Evolutionary conservation across 1,140 invertebrate species (phyloP), one percentile per base, ranked within the genome.

Genomic region (Drosophila lacertosa): DNA sequence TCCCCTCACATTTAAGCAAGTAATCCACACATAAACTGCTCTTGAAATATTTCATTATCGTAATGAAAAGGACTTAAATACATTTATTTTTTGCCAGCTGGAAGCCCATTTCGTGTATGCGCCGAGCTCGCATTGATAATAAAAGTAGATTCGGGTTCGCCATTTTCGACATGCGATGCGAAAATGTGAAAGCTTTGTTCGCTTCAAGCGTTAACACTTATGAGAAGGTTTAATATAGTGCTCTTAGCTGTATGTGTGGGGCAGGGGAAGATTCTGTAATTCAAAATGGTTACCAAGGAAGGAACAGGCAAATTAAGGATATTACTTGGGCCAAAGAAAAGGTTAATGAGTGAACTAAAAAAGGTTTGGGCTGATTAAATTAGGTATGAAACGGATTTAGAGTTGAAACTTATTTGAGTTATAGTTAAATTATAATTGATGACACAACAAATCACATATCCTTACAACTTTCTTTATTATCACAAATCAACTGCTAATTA

Each of bases 41-140:
- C 81, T 80, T 77, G 81, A 81, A 77, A 84, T 84, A 84, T 84
- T 84, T 84, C 81, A 84, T 84, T 84, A 84, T 86, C 77, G 81
- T 84, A 81, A 84, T 84, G 81, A 86, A 86, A 77, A 74, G 81
- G 73, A 77, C 81, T 71, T 69, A 74, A 73, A 69, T 77, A 67
- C 67, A 83, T 83, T 77, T 74, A 74, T 77, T 82, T 77, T 64
- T 68, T 74, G 59, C 74, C 54, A 71, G 74, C 70, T 44, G 40
- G 59, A 60, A 69, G 44, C 64, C 55, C 69, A 26, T 51, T 39
- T 51, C 26, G 55, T n/a, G 20, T 48, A 29, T 1, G 47, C 26
- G 53, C 48, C 33, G 35, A 50, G 66, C 33, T 65, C 39, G 51
- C 77, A 80, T 77, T 86, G 80, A 77, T 84, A 84, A 73, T 68